Evolutionary conservation across 2,797 vertebrate genomes (phyloP).

Genomic region (Molossus molossus): DNA sequence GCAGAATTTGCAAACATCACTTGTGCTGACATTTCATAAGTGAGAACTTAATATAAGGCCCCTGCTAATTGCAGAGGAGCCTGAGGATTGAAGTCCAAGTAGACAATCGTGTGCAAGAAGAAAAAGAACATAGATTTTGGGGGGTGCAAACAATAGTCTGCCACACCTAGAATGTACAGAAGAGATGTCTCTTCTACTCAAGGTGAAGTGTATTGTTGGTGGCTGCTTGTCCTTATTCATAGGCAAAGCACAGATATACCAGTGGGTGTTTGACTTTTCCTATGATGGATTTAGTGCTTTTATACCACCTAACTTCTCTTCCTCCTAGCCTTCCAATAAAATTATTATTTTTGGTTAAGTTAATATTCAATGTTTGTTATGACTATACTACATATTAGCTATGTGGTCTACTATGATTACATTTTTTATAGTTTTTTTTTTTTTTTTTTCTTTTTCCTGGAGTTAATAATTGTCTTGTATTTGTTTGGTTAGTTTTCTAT

Average conservation of each 20-base stretch:
- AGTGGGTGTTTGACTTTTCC: not conserved
- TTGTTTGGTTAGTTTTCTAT: slow-evolving; percentile 50
- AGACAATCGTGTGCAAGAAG: not conserved
- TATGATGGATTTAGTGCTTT: not conserved
- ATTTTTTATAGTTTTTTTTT: slow-evolving; percentile 10
- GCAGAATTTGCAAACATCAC: not conserved
- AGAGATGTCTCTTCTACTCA: not conserved
- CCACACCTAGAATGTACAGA: not conserved
- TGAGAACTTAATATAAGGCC: slow-evolving; percentile 11
- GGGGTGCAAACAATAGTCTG: not conserved
- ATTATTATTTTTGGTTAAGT: slow-evolving; percentile 27
- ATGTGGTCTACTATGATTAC: slow-evolving; percentile 4
- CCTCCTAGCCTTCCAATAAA: slow-evolving; percentile 25
- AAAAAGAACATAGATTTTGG: not conserved
- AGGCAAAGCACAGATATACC: not conserved
- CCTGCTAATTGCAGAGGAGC: not conserved
- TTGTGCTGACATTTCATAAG: not conserved
- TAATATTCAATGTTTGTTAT: slow-evolving; percentile 26
- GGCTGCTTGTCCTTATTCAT: not conserved
- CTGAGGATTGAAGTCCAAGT: not conserved
- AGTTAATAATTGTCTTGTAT: slow-evolving; percentile 45
- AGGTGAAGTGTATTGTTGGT: not conserved
- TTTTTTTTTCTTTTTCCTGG: not conserved
- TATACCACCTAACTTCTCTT: slow-evolving; percentile 23
- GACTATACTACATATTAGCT: not conserved